Evolutionary conservation across 2,888 invertebrate species (phyloP), one percentile per base, ranked within the genome.

Genomic region (Pristionchus japonicus): DNA sequence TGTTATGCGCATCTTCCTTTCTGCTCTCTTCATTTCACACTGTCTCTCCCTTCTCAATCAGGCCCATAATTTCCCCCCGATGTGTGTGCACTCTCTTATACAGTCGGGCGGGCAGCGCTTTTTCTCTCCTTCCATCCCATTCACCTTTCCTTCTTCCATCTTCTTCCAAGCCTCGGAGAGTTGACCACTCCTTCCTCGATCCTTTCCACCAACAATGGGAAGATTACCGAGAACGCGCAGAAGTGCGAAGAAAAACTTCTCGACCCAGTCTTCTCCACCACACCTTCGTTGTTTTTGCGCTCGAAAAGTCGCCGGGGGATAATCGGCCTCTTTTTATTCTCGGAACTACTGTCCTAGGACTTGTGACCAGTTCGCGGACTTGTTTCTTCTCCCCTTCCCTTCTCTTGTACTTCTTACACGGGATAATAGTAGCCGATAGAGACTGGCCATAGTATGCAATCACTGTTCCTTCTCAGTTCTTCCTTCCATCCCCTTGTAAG

Each of bases 361-460:
- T 77, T 77, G 43, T 77, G 40, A 77, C 43, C 77, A 77, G 77
- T 77, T 47, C 77, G 77, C 77, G n/a, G 77, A 77, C 77, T 77
- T 77, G 77, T 77, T 77, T 23, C 77, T n/a, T 40, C 37, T 40
- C 77, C 23, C 70, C 9, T 67, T 9, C 40, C n/a, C 23, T n/a
- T n/a, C 57, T 70, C 70, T 70, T 70, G 70, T 70, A 70, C 70
- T 70, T 70, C 70, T 34, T 70, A 23, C 64, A 34, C 64, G 34
- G n/a, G 64, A 31, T 34, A 67, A 67, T 67, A 34, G 64, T 67
- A 15, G 31, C 57, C 57, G 57, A 57, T 57, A 23, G 52, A 64
- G 67, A 31, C 17, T 13, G 67, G 67, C 52, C 52, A 64, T 37
- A 37, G 37, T 70, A 37, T 37, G 74, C 40, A 40, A 74, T 74